Percentiles rank a stretch among this genome's conserved stretches.
These are phyloP conservation scores for Tokudaia muenninki DNA, from an alignment of 2,797 vertebrate genomes.

Conservation along the genomic window DNA sequence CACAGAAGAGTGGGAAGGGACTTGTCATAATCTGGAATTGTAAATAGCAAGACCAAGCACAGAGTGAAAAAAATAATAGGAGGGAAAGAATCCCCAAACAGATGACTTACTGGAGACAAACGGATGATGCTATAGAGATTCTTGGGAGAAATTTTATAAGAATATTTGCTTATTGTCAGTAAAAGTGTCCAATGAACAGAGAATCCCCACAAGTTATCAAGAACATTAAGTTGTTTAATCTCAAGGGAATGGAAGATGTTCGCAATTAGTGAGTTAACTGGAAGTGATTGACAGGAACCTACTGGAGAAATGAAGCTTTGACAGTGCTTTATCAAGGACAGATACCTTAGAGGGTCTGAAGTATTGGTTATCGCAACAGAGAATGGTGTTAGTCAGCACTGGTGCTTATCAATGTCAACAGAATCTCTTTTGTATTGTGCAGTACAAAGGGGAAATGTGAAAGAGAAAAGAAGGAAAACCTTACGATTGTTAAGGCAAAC, in stretches of 20 bases:
- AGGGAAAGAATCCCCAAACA: slow-evolving; percentile 50
- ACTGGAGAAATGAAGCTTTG: slow-evolving; percentile 65
- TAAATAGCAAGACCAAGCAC: slow-evolving; percentile 58
- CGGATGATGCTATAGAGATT: background rate
- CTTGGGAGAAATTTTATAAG: background rate
- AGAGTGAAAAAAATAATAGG: slow-evolving; percentile 68
- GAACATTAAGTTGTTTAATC: slow-evolving; percentile 46
- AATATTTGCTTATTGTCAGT: slow-evolving; percentile 40
- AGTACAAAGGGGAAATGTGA: background rate
- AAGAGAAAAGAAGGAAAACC: slow-evolving; percentile 49
- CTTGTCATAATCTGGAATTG: slow-evolving; percentile 69
- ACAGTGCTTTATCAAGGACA: background rate
- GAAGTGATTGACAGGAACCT: slow-evolving; percentile 22
- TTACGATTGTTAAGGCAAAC: slow-evolving; percentile 75
- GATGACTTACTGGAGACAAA: slow-evolving; percentile 69
- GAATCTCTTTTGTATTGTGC: slow-evolving; percentile 68
- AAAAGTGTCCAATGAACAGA: slow-evolving; percentile 35
- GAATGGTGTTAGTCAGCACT: slow-evolving; percentile 72
- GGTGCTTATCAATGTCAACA: slow-evolving; percentile 74
- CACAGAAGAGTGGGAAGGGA: slow-evolving; percentile 64
- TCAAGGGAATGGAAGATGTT: background rate
- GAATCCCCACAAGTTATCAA: slow-evolving; percentile 47
- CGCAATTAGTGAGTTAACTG: background rate
- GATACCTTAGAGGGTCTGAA: slow-evolving; percentile 48
- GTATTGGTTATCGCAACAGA: slow-evolving; percentile 75